phyloP scores from a whole-genome alignment of 1,140 invertebrate genomes.

The Metopolophium dirhodum region DNA sequence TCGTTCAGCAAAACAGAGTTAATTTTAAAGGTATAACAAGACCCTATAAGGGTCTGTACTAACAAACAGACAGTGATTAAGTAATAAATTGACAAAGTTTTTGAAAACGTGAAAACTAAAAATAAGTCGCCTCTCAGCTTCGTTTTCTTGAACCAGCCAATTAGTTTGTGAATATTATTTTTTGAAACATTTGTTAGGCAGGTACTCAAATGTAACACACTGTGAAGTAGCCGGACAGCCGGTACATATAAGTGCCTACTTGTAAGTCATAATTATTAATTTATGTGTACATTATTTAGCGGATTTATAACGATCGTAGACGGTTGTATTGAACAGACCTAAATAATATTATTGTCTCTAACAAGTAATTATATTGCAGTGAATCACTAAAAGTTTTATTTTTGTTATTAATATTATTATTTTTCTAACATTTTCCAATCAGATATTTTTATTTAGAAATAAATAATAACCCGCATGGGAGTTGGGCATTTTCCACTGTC shows the following conservation, averaged over 20 bases:
- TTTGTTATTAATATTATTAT: neutral
- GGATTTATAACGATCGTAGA: neutral
- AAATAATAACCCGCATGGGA: too few relatives aligned
- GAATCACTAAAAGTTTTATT: conserved; percentile 15
- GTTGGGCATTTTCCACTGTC: too few relatives aligned
- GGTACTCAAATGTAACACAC: too few relatives aligned
- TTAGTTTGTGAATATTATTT: neutral
- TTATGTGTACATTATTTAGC: neutral
- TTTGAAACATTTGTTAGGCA: neutral
- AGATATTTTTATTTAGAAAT: neutral
- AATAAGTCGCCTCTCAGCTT: neutral
- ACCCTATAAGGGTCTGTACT: neutral
- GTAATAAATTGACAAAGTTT: neutral
- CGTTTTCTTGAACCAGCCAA: neutral
- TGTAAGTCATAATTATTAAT: too few relatives aligned
- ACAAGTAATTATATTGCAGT: neutral
- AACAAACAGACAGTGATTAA: neutral
- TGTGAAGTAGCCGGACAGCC: neutral
- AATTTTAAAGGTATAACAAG: neutral
- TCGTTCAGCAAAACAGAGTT: neutral
- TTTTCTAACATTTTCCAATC: neutral
- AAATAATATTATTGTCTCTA: neutral
- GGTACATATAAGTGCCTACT: neutral
- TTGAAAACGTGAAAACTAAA: neutral
- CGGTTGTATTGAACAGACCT: neutral